Evolutionary conservation across 2,888 invertebrate genomes (phyloP).

Genomic region (Pilophorus perplexus): DNA sequence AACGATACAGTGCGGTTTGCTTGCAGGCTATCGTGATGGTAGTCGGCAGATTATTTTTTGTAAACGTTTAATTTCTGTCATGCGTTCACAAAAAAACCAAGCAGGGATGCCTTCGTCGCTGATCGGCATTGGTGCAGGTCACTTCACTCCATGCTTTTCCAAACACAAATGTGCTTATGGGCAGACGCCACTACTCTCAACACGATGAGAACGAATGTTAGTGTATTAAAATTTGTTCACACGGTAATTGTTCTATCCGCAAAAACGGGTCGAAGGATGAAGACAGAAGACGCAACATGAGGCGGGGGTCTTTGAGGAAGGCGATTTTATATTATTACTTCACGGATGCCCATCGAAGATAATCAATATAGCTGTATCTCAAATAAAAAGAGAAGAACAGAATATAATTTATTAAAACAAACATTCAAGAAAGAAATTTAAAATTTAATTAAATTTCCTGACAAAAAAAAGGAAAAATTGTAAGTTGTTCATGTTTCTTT

Average conservation of each 20-base stretch:
- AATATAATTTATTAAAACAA: too few species aligned
- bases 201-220: not conserved
- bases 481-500: too few species aligned
- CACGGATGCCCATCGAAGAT: too few species aligned
- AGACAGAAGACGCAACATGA: slow-evolving; percentile 22
- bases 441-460: too few species aligned
- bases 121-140: not conserved
- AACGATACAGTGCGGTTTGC: slow-evolving; percentile 20
- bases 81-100: slow-evolving; percentile 14
- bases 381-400: too few species aligned
- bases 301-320: slow-evolving; percentile 10
- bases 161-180: too few species aligned
- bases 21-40: slow-evolving; percentile 32
- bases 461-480: too few species aligned
- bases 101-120: slow-evolving; percentile 5
- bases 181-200: too few species aligned
- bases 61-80: slow-evolving; percentile 1
- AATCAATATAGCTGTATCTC: too few species aligned
- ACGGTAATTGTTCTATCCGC: not conserved
- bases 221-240: too few species aligned
- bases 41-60: slow-evolving; percentile 18
- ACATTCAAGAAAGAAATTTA: too few species aligned
- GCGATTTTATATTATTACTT: too few species aligned
- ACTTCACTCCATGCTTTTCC: slow-evolving; percentile 6
- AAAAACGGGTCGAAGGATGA: slow-evolving; percentile 18